A percentile compares a stretch with the other conserved stretches of the same genome.
Evolutionary conservation across 2,888 invertebrate species (phyloP).

Genomic region (Hanleya hanleyi): DNA sequence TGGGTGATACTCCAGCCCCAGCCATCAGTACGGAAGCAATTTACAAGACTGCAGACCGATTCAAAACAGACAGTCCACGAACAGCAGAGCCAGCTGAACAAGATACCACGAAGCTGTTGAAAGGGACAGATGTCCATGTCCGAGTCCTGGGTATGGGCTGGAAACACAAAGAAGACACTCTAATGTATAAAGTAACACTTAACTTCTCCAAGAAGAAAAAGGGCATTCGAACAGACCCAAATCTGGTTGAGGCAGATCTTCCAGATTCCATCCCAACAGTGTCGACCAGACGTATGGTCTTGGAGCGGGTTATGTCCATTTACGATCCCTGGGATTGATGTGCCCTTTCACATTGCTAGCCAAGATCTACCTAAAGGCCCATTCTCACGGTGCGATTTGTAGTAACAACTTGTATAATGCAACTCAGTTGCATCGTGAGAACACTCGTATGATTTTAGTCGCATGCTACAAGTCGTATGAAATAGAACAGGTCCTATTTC

Average conservation of each 20-base stretch:
- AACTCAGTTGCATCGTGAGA: too few relatives aligned
- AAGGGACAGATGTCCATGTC: background rate
- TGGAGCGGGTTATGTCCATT: background rate
- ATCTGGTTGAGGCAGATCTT: background rate
- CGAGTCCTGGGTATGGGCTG: background rate
- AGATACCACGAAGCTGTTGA: background rate
- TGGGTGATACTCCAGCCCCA: conserved; percentile 10
- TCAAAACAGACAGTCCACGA: background rate
- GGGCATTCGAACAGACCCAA: background rate
- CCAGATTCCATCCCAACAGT: background rate
- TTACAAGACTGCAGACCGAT: conserved; percentile 11
- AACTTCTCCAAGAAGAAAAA: conserved; percentile 11
- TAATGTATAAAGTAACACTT: conserved; percentile 1
- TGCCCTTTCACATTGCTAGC: conserved; percentile 10
- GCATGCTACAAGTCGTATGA: too few relatives aligned
- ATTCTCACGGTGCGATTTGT: too few relatives aligned
- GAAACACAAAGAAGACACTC: background rate
- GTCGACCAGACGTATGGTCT: background rate
- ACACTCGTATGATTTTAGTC: too few relatives aligned
- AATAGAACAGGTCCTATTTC: too few relatives aligned
- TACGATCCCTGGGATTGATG: conserved; percentile 10
- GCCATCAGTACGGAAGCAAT: conserved; percentile 9
- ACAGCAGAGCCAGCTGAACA: conserved; percentile 11
- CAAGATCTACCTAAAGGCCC: conserved; percentile 8
- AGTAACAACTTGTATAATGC: too few relatives aligned